Evolutionary conservation across 92 coral and sea anemone genomes (phyloP).

Genomic region (Porites evermanni): DNA sequence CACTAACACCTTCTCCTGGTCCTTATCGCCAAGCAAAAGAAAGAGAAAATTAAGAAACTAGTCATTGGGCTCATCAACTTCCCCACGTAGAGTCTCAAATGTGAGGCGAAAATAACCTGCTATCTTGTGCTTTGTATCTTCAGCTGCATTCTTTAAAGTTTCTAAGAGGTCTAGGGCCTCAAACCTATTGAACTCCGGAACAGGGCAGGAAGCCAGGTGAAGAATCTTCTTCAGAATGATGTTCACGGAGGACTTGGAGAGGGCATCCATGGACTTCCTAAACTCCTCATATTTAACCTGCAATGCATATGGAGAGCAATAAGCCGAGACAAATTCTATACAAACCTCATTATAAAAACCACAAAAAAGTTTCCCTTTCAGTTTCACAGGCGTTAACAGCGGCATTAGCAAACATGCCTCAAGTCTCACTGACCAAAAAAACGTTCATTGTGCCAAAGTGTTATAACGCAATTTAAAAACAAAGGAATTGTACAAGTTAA

Average conservation of each 20-base stretch:
- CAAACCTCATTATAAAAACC: not conserved
- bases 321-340: no score
- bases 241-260: slow-evolving; percentile 32
- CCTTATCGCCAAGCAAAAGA: slow-evolving; percentile 57
- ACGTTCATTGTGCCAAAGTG: no score
- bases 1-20: slow-evolving; percentile 45
- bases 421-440: no score
- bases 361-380: not conserved
- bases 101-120: slow-evolving; percentile 39
- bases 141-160: no score
- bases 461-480: no score
- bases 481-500: no score
- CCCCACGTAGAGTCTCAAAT: slow-evolving; percentile 48
- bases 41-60: slow-evolving; percentile 35
- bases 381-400: no score
- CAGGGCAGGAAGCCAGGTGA: slow-evolving; percentile 44
- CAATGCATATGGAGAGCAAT: no score
- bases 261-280: not conserved
- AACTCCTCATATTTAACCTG: slow-evolving; percentile 7
- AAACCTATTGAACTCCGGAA: slow-evolving; percentile 38
- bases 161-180: slow-evolving; percentile 38
- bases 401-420: no score
- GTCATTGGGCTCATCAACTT: slow-evolving; percentile 28
- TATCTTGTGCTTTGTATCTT: not conserved
- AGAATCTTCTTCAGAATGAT: slow-evolving; percentile 23